Base-by-base conservation (phyloP, 1,140 invertebrate species). In the Saccostrea glomerata region DNA sequence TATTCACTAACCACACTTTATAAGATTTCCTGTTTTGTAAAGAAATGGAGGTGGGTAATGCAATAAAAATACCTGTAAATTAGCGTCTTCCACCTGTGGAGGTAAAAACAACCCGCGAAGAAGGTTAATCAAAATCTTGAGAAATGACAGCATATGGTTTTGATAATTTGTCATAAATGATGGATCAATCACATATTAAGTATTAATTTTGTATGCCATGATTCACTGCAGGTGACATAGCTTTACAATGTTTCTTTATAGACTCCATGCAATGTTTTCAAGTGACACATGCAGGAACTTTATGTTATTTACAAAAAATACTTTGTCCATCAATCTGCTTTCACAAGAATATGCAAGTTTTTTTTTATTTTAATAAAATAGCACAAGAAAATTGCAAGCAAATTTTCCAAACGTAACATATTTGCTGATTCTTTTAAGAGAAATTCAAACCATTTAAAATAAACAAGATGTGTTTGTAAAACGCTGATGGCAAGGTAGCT, bases 101-200 rank as follows among this genome's bases (percentile, higher is more conserved):
- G 17, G 58, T 17, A 63, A 63, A 63, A 63, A 63, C 30, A 36
- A 36, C 30, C 47, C 47, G 47, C 47, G 47, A 47, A 47, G 47
- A 47, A 47, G 47, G 5, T 47, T 47, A 9, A 47, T 47, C 30
- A 47, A 47, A 47, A 47, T 17, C 58, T n/a, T 63, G 58, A 20
- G 17, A 63, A 15, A 36, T 77, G 70, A 36, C 7, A 73, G 23
- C 66, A 30, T 36, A 25, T 17, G 70, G 70, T 77, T 77, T 77
- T 30, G 70, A 77, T 77, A 17, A 77, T 77, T 30, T 30, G 70
- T 77, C 70, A 30, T 30, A 30, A 77, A 36, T 77, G 25, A 77
- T 36, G 15, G 25, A 77, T 77, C 70, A 77, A 77, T 77, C 25
- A 77, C 12, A 77, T 25, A n/a, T n/a, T n/a, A 13, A 77, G 25